These are phyloP conservation scores for Platanista minor DNA, from an alignment of 2,113 vertebrate genomes.

Conservation along the genomic window DNA sequence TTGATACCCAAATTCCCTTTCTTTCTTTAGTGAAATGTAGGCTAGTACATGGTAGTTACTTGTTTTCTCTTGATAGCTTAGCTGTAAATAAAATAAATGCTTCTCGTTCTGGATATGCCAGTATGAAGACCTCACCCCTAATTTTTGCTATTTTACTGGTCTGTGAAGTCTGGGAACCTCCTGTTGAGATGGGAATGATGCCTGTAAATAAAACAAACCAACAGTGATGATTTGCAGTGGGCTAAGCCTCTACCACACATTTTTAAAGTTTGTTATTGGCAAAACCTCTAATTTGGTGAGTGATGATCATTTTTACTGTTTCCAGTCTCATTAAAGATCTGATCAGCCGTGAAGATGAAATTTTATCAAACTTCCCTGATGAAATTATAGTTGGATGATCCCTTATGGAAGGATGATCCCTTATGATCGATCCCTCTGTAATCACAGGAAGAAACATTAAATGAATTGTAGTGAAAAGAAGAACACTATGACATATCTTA, in stretches of 20 bases:
- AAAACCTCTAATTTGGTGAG: neutral
- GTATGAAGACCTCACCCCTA: neutral
- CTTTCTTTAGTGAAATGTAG: neutral
- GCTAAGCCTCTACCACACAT: fast-evolving
- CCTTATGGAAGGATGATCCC: neutral
- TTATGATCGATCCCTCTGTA: neutral
- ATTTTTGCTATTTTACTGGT: too few relatives aligned
- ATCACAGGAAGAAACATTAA: neutral
- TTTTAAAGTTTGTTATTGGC: neutral
- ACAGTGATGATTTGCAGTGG: fast-evolving
- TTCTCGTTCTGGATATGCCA: neutral
- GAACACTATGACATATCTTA: neutral
- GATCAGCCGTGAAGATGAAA: neutral
- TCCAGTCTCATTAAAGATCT: neutral
- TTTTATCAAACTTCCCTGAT: neutral
- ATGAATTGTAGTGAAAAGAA: neutral
- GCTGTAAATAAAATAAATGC: neutral
- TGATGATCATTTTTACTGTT: neutral
- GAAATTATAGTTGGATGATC: neutral
- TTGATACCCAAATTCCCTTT: neutral
- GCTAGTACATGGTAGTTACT: fast-evolving
- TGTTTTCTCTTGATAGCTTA: neutral
- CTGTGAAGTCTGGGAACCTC: neutral
- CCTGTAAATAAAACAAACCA: fast-evolving
- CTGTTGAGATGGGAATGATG: neutral